Conservation (phyloP, 2,797 vertebrate species). For the Antennarius maculatus region DNA sequence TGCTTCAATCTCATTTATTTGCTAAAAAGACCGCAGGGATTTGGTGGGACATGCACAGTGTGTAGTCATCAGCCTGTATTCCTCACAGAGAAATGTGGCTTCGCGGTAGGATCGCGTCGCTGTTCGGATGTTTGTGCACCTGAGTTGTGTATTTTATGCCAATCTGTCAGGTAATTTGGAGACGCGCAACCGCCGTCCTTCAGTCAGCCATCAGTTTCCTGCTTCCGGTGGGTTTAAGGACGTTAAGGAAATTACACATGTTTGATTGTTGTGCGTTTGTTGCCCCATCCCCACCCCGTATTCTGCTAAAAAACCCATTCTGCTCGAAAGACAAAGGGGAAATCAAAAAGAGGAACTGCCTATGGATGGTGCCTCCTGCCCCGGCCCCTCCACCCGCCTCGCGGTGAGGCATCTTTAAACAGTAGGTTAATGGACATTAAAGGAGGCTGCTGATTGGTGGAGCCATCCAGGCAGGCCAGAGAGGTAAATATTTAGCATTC, state of each 20-base stretch:
- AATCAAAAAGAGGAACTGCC: background rate
- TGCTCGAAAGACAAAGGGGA: background rate
- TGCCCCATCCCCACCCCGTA: conserved; percentile 5
- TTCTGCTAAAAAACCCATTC: background rate
- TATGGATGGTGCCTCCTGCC: too few species aligned
- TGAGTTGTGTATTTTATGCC: conserved; percentile 38
- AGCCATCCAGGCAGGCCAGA: conserved; percentile 37
- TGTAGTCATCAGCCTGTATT: conserved; percentile 42
- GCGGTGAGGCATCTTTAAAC: background rate
- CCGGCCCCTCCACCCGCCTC: too few species aligned
- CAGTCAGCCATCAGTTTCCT: conserved; percentile 37
- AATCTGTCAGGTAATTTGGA: conserved; percentile 22
- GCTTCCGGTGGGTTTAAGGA: conserved; percentile 34
- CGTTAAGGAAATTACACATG: conserved; percentile 38
- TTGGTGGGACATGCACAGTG: conserved; percentile 49
- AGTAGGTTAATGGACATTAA: conserved; percentile 39
- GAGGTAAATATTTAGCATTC: conserved; percentile 84
- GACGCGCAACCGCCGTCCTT: conserved; percentile 33
- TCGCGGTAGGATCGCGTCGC: conserved; percentile 46
- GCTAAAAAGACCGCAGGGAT: conserved; percentile 63
- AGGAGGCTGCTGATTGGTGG: conserved; percentile 50
- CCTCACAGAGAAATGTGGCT: conserved; percentile 35
- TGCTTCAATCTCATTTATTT: conserved; percentile 68
- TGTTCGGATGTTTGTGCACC: conserved; percentile 18
- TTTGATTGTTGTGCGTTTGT: conserved; percentile 50